These are phyloP conservation scores for Marmota monax DNA, from an alignment of 2,113 vertebrate species.

Conservation along the genomic window DNA sequence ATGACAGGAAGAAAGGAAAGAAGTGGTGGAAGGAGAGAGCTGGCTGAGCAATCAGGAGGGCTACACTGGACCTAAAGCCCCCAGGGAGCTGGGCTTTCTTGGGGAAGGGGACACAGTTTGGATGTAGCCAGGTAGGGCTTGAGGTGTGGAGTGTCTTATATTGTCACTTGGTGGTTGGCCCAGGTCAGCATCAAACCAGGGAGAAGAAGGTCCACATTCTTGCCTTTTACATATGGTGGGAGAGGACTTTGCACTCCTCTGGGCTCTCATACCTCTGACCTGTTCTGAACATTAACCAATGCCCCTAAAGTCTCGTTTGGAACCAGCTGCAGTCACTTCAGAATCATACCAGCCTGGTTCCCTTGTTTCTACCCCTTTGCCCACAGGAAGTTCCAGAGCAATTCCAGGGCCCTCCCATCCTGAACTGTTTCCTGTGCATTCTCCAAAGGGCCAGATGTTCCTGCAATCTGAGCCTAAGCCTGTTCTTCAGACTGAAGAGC, in stretches of 20 bases:
- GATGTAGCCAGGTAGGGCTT: not conserved
- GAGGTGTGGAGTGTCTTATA: not conserved
- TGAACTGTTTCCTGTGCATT: conserved; percentile 24
- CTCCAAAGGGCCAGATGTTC: conserved; percentile 54
- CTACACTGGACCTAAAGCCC: not conserved
- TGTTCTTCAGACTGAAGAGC: not conserved
- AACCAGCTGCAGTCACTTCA: not conserved
- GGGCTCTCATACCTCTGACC: not conserved
- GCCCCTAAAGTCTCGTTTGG: conserved; percentile 36
- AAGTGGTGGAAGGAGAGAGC: not conserved
- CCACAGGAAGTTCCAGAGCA: conserved; percentile 39
- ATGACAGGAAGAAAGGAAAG: not conserved
- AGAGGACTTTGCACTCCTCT: not conserved
- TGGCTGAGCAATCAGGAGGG: not conserved
- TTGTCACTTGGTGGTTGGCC: not conserved
- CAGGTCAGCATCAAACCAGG: too few species aligned
- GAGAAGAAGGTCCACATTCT: not conserved
- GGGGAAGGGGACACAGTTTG: not conserved
- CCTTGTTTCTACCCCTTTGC: not conserved
- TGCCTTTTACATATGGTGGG: not conserved
- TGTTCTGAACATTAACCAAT: not conserved
- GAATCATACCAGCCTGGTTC: not conserved
- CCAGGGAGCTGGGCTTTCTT: not conserved
- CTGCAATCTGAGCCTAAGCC: not conserved
- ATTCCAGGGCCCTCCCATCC: conserved; percentile 25